Conservation (phyloP, 2,113 vertebrate species). For the Gobius niger region DNA sequence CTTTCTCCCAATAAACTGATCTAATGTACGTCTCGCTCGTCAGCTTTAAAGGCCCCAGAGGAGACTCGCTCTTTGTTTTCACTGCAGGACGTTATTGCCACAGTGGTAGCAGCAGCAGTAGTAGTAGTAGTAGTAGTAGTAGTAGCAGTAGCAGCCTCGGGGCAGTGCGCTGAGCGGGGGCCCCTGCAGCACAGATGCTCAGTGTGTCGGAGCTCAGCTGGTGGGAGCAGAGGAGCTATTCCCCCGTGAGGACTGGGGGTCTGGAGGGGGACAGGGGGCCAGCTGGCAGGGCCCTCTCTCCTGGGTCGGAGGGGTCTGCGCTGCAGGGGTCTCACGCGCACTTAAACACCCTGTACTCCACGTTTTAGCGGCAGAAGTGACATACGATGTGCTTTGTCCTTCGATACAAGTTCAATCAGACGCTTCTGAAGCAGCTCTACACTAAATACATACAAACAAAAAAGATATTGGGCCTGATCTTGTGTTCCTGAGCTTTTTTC, state of each 20-base stretch:
- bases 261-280: slow-evolving; percentile 7
- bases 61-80: background rate
- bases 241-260: slow-evolving; percentile 49
- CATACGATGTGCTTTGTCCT: too few species aligned
- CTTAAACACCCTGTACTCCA: background rate
- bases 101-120: background rate
- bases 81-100: background rate
- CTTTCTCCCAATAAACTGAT: too few species aligned
- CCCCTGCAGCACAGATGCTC: slow-evolving; percentile 1
- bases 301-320: slow-evolving; percentile 42
- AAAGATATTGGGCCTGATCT: too few species aligned
- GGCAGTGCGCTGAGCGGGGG: background rate
- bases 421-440: too few species aligned
- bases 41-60: background rate
- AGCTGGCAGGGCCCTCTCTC: slow-evolving; percentile 62
- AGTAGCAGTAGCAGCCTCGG: background rate
- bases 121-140: background rate
- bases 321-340: slow-evolving; percentile 27
- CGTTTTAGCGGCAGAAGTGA: too few species aligned
- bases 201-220: slow-evolving; percentile 63
- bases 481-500: too few species aligned
- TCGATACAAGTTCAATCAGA: too few species aligned
- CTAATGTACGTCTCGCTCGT: too few species aligned
- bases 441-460: too few species aligned
- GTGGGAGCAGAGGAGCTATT: slow-evolving; percentile 55